These are phyloP conservation scores for Onychomys leucogaster DNA, from an alignment of 2,797 vertebrate species.

Conservation along the genomic window DNA sequence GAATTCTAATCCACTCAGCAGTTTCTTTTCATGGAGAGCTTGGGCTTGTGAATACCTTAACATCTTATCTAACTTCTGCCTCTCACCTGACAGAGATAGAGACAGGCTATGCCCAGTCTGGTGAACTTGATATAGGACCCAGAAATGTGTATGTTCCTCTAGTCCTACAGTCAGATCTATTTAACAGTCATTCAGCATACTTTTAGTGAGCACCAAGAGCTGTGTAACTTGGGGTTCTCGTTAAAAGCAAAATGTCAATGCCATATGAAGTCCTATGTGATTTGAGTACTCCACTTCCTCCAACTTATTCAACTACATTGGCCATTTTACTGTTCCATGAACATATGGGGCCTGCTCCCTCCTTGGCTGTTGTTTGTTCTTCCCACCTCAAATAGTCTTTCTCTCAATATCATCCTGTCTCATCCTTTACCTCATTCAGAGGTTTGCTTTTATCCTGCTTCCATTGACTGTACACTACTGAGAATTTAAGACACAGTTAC, in stretches of 20 bases:
- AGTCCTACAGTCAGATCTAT: neutral
- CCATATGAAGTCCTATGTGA: neutral
- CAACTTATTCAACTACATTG: neutral
- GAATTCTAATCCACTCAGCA: neutral
- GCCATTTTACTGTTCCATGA: neutral
- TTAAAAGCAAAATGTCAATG: neutral
- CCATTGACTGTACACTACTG: neutral
- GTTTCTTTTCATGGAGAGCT: neutral
- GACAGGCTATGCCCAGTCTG: neutral
- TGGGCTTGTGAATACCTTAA: neutral
- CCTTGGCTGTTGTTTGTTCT: neutral
- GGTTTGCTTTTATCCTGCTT: neutral
- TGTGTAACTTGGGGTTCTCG: neutral
- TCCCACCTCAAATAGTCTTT: neutral
- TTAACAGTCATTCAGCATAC: neutral
- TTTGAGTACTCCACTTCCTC: neutral
- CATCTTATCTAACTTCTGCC: accelerated
- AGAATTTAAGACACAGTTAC: neutral
- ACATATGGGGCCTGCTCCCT: neutral
- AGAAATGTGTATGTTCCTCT: neutral
- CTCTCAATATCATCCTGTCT: neutral
- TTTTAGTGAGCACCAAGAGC: neutral
- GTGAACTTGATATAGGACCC: neutral
- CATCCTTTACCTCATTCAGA: neutral
- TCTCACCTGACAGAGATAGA: neutral